These are phyloP conservation scores for Chloropsis hardwickii DNA, from an alignment of 2,113 vertebrate species.

Conservation along the genomic window DNA sequence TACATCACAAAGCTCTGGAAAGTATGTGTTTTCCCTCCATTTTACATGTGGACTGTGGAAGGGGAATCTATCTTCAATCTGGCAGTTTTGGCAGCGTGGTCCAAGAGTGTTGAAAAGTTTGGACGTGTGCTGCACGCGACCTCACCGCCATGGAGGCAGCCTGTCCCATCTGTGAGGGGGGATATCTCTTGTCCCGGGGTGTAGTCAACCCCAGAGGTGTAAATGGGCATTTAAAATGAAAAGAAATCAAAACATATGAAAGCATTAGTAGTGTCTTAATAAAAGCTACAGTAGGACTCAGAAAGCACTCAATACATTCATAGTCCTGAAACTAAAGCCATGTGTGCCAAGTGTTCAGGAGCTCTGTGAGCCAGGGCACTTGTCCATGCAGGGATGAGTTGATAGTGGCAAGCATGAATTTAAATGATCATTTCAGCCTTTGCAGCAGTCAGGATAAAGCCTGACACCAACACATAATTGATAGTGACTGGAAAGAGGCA, in stretches of 20 bases:
- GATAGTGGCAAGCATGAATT: neutral
- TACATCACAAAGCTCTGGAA: neutral
- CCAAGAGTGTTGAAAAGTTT: neutral
- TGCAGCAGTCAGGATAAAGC: neutral
- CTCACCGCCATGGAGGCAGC: neutral
- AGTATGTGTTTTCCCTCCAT: neutral
- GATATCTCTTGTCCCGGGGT: neutral
- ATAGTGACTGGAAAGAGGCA: neutral
- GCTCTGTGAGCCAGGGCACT: neutral
- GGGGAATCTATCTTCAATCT: neutral
- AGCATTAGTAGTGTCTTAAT: neutral
- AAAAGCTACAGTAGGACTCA: neutral
- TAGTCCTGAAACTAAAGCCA: neutral
- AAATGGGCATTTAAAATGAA: neutral
- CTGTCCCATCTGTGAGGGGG: neutral
- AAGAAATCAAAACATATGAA: neutral
- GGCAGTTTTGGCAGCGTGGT: rapidly evolving
- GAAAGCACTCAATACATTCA: neutral
- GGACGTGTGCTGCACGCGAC: rapidly evolving
- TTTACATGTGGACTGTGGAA: neutral
- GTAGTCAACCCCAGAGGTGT: neutral
- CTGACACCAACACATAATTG: neutral
- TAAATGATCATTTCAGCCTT: neutral
- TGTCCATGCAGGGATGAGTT: neutral
- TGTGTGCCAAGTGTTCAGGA: neutral